A percentile compares a stretch with the other conserved stretches of the same genome.
Evolutionary conservation across 2,797 vertebrate genomes (phyloP).

Genomic region (Neosalanx taihuensis): DNA sequence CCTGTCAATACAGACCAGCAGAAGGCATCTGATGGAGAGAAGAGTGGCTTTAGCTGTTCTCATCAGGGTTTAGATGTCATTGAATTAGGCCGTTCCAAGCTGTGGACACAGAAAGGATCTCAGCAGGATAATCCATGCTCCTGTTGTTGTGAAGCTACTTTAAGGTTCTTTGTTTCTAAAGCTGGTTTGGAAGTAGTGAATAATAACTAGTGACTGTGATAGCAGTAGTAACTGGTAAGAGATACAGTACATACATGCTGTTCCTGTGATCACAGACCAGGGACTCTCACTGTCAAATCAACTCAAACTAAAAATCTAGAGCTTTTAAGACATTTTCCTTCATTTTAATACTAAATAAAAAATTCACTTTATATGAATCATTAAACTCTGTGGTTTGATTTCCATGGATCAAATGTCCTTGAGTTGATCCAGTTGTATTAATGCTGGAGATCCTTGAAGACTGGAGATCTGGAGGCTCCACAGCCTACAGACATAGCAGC

Average conservation of each 20-base stretch:
- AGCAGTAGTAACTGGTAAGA: too few relatives aligned
- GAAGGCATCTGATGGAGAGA: constrained; percentile 36
- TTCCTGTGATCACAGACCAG: constrained; percentile 10
- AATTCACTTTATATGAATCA: constrained; percentile 88
- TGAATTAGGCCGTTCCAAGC: constrained; percentile 31
- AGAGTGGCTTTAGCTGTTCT: constrained; percentile 55
- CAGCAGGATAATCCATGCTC: constrained; percentile 11
- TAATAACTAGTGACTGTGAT: neutral
- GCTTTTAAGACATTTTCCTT: constrained; percentile 82
- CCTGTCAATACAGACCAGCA: constrained; percentile 18
- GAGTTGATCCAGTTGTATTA: constrained; percentile 91
- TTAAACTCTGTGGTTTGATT: constrained; percentile 89
- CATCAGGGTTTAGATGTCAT: constrained; percentile 30
- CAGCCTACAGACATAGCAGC: constrained; percentile 71
- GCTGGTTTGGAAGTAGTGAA: neutral
- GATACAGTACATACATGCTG: neutral
- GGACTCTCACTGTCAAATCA: constrained; percentile 68
- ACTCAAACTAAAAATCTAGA: constrained; percentile 72
- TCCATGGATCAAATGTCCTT: constrained; percentile 93
- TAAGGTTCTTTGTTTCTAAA: neutral
- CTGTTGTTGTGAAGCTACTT: neutral
- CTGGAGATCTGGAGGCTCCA: constrained; percentile 74
- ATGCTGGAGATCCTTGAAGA: constrained; percentile 80
- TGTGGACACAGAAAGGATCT: constrained; percentile 51
- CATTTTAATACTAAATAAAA: constrained; percentile 89